Conservation (phyloP, 2,113 vertebrate genomes). For the Otis tarda region DNA sequence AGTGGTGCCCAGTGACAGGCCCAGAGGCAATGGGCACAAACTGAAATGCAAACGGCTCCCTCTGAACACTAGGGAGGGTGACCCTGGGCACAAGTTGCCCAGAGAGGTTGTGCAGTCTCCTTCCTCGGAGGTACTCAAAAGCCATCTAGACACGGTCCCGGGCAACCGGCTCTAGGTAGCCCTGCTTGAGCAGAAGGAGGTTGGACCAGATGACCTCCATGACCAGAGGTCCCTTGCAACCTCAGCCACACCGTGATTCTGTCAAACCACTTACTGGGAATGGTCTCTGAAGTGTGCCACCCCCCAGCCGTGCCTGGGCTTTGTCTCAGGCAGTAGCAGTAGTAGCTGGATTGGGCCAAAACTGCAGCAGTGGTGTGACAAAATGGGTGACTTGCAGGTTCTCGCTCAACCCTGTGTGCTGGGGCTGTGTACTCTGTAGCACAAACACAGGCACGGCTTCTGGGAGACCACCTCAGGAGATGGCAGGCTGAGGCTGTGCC, state of each 20-base stretch:
- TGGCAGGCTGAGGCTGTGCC: background rate
- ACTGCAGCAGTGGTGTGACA: background rate
- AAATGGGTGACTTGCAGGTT: background rate
- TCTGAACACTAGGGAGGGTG: background rate
- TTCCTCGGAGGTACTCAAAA: background rate
- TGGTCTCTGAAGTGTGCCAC: background rate
- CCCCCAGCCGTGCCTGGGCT: background rate
- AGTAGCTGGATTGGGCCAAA: background rate
- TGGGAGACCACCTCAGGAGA: background rate
- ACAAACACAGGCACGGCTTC: background rate
- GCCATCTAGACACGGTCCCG: too few species aligned
- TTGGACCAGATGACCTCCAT: background rate
- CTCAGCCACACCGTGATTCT: background rate
- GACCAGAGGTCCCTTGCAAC: background rate
- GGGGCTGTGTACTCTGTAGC: background rate
- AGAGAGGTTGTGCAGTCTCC: background rate
- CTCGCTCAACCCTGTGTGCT: background rate
- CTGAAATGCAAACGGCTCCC: background rate
- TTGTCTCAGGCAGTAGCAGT: background rate
- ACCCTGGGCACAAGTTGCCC: background rate
- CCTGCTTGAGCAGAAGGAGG: background rate
- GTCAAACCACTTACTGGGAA: background rate
- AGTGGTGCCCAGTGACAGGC: background rate
- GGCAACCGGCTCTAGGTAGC: background rate
- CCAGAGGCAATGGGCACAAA: background rate